phyloP scores from a whole-genome alignment of 1,140 invertebrate genomes.

The Drosophila azteca region DNA sequence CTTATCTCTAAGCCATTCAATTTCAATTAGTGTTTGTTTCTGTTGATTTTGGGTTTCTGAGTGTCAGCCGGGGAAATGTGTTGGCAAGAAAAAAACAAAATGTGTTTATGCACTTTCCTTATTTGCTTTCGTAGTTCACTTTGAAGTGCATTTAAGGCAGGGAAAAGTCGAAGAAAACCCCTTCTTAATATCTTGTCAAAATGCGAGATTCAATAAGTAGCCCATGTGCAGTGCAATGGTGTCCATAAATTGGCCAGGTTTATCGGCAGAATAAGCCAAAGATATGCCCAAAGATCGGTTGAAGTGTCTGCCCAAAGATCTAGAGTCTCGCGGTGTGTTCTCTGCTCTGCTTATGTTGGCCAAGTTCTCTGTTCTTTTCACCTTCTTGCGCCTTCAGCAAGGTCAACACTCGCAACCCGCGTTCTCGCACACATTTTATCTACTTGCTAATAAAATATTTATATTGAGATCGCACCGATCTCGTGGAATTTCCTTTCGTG shows the following conservation, averaged over 20 bases:
- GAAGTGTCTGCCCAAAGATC: conserved; percentile 31
- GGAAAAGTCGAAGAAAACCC: too few relatives aligned
- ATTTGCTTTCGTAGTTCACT: not conserved
- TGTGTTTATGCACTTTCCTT: not conserved
- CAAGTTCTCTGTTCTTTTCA: conserved; percentile 53
- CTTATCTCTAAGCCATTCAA: conserved; percentile 68
- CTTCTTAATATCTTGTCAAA: conserved; percentile 32
- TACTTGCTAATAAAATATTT: conserved; percentile 79
- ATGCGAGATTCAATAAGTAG: not conserved
- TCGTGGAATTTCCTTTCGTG: conserved; percentile 71
- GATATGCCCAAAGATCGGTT: not conserved
- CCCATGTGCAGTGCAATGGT: too few relatives aligned
- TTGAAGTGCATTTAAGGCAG: too few relatives aligned
- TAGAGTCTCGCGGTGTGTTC: conserved; percentile 14
- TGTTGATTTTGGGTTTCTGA: conserved; percentile 9
- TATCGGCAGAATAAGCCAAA: conserved; percentile 41
- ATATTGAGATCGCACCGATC: conserved; percentile 62
- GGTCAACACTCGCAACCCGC: conserved; percentile 54
- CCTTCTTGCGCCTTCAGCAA: conserved; percentile 65
- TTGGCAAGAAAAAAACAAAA: too few relatives aligned
- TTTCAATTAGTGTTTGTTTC: conserved; percentile 62
- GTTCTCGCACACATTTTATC: conserved; percentile 58
- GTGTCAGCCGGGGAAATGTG: too few relatives aligned
- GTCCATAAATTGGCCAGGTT: conserved; percentile 58
- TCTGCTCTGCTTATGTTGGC: conserved; percentile 16